Percentiles rank a stretch among this genome's conserved stretches.
Conservation (phyloP, 2,888 invertebrate genomes). For the Diaprepes abbreviatus region DNA sequence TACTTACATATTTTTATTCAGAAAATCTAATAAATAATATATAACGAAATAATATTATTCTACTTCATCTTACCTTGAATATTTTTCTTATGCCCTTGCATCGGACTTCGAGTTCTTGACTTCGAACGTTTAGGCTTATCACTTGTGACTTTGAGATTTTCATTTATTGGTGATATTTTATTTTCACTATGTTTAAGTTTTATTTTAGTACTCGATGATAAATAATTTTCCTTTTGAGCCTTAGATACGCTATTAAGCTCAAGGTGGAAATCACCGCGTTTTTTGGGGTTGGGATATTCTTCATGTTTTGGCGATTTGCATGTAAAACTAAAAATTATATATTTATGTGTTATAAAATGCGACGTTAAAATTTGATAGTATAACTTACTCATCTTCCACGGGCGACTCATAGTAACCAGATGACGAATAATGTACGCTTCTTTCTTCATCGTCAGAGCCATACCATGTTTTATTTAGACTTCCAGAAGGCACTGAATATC, state of each 20-base stretch:
- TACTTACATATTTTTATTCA: too few species aligned
- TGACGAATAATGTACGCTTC: conserved; percentile 79
- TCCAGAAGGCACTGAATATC: conserved; percentile 64
- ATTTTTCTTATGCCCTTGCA: conserved; percentile 62
- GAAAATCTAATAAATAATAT: too few species aligned
- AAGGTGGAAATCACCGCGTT: conserved; percentile 81
- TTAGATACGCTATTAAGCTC: conserved; percentile 72
- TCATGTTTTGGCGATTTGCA: conserved; percentile 67
- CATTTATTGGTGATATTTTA: conserved; percentile 57
- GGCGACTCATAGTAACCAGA: conserved; percentile 84
- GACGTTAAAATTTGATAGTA: neutral
- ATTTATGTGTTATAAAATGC: neutral
- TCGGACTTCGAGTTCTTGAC: conserved; percentile 64
- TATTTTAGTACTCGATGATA: neutral
- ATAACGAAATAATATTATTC: too few species aligned
- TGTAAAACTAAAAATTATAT: conserved; percentile 49
- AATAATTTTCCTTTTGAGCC: neutral
- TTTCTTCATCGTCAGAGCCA: conserved; percentile 73
- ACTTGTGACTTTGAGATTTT: conserved; percentile 55
- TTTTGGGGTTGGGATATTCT: conserved; percentile 66
- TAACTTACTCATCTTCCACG: conserved; percentile 75
- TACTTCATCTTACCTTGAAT: conserved; percentile 53
- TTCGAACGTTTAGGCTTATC: conserved; percentile 65
- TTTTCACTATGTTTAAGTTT: conserved; percentile 52
- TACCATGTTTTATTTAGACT: conserved; percentile 47